Percentiles rank a stretch among this genome's conserved stretches.
Conservation (phyloP, 2,888 invertebrate species). For the Ceraclea dissimilis region DNA sequence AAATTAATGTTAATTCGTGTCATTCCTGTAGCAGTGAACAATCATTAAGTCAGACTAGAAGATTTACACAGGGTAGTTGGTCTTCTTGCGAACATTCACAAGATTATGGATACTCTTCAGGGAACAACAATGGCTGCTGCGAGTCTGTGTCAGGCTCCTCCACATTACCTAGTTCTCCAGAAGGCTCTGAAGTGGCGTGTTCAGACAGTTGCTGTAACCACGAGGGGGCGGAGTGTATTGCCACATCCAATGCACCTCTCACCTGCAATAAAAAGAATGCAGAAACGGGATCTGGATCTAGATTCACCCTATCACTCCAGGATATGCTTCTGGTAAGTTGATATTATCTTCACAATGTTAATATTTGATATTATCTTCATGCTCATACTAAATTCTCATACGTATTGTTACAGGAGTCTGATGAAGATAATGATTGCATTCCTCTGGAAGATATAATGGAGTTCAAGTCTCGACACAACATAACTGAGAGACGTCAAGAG, state of each 20-base stretch:
- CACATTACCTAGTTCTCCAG: constrained; percentile 77
- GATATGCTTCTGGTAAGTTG: constrained; percentile 75
- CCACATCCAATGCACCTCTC: not conserved
- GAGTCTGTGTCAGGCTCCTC: constrained; percentile 63
- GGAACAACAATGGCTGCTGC: constrained; percentile 66
- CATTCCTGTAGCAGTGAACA: constrained; percentile 47
- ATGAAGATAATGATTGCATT: constrained; percentile 74
- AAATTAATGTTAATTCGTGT: constrained; percentile 35
- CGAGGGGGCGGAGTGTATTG: constrained; percentile 47
- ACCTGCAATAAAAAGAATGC: constrained; percentile 29
- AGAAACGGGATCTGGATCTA: constrained; percentile 38
- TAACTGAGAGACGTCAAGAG: constrained; percentile 73
- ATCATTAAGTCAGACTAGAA: constrained; percentile 29
- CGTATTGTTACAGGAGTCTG: constrained; percentile 55
- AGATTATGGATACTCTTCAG: constrained; percentile 86
- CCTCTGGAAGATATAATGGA: constrained; percentile 83
- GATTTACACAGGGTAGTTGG: constrained; percentile 47
- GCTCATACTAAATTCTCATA: too few relatives aligned
- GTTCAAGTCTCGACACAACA: constrained; percentile 74
- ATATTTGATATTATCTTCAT: too few relatives aligned
- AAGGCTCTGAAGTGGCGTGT: constrained; percentile 85
- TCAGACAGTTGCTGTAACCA: constrained; percentile 83
- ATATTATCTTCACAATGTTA: not conserved
- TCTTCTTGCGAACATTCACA: constrained; percentile 64
- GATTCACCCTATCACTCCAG: constrained; percentile 58